Base-by-base conservation (phyloP, 2,888 invertebrate species). In the Ennomos quercinarius region DNA sequence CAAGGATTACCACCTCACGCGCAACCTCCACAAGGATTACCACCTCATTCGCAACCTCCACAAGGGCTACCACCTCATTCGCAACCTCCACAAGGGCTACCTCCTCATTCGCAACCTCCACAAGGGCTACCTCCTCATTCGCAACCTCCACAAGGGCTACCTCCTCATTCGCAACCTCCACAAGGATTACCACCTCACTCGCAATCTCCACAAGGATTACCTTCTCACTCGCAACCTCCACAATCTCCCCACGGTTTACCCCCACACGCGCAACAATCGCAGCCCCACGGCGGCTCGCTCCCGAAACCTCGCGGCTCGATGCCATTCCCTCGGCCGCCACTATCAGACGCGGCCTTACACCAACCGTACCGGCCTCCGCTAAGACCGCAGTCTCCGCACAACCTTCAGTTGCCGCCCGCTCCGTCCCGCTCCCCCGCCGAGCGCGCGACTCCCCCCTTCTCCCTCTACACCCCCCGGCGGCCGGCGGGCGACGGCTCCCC, bases 351-450 rank as follows among this genome's bases (percentile, higher is more conserved):
- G 12, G 50, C 72, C 11, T 41, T 57, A 52, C 11, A 67, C 41
- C 71, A 64, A 38, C 35, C 70, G 42, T 72, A 64, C 57, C 17
- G 58, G 48, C 40, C 46, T 42, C 38, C 47, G 34, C 70, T 67
- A 42, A 43, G 67, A 38, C 65, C 70, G 10, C 62, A 63, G 10
- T 43, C 63, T 11, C 47, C 47, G 10, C 47, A 17, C 13, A n/a
- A 5, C 27, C 10, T 36, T 27, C 38, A 36, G 9, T 1, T 17
- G 50, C 60, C 67, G 11, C 10, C 64, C 68, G 38, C 11, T 65
- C 39, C 69, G 57, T 12, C 57, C 45, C 11, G 66, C 84, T 84
- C 75, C 87, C 0, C 93, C 89, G 67, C 54, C 38, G 59, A 53
- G 10, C 61, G 56, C 17, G 37, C 55, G 35, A 60, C 74, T 45